phyloP scores from a whole-genome alignment of 2,113 vertebrate species.

The Paraplagusia blochii region DNA sequence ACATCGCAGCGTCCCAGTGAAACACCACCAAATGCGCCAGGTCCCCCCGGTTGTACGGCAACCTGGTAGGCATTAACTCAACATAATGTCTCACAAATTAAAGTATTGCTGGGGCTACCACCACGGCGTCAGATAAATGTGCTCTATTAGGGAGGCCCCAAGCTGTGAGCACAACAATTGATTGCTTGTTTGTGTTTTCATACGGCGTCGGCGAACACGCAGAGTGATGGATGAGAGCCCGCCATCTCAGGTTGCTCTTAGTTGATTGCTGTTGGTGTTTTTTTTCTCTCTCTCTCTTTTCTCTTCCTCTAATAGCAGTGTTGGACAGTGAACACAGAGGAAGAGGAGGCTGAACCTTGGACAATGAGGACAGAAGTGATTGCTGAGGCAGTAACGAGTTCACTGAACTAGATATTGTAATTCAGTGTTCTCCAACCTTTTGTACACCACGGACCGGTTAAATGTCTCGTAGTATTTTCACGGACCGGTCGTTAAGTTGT shows the following conservation, averaged over 20 bases:
- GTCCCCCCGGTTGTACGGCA: constrained; percentile 61
- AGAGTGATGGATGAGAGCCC: constrained; percentile 65
- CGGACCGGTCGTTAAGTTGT: no score
- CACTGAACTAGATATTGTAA: constrained; percentile 18
- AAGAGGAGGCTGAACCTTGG: constrained; percentile 28
- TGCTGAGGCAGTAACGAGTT: constrained; percentile 31
- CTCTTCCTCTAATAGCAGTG: constrained; percentile 36
- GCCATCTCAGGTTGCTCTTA: constrained; percentile 52
- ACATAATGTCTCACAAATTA: constrained; percentile 75
- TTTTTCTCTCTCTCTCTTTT: constrained; percentile 17
- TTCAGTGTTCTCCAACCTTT: no score
- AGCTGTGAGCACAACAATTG: constrained; percentile 70
- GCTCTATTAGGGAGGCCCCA: constrained; percentile 68
- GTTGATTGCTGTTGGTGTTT: constrained; percentile 43
- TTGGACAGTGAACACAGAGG: constrained; percentile 23
- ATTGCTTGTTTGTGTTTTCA: constrained; percentile 75
- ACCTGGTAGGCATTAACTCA: constrained; percentile 75
- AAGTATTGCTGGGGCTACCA: constrained; percentile 69
- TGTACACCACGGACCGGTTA: no score
- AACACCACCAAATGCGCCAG: constrained; percentile 54
- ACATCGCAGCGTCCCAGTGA: constrained; percentile 55
- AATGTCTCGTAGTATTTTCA: no score
- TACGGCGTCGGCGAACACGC: constrained; percentile 51
- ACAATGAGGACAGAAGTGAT: constrained; percentile 37
- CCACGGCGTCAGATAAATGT: constrained; percentile 68